A percentile compares a stretch with the other conserved stretches of the same genome.
These are phyloP conservation scores for Hofmannophila pseudospretella DNA, from an alignment of 2,888 invertebrate genomes.

Conservation along the genomic window DNA sequence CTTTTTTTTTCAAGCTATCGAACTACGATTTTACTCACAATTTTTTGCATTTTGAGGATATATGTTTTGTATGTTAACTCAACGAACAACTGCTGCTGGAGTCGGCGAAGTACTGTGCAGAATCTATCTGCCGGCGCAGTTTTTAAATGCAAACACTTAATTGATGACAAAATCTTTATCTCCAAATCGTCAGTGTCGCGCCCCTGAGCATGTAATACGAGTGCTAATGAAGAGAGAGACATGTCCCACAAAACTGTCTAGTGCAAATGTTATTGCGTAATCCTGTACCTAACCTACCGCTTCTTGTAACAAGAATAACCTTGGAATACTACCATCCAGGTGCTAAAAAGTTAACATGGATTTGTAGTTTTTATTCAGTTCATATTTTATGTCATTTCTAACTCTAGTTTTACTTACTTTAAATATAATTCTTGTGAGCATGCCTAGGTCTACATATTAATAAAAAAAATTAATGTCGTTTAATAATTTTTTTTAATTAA, in stretches of 20 bases:
- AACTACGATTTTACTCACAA: too few species aligned
- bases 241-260: conserved; percentile 38
- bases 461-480: too few species aligned
- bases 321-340: conserved; percentile 9
- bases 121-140: conserved; percentile 20
- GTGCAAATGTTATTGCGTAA: conserved; percentile 26
- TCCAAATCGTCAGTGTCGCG: conserved; percentile 35
- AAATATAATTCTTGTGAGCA: too few species aligned
- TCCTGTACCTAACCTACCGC: conserved; percentile 4
- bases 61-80: conserved; percentile 17
- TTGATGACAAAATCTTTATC: conserved; percentile 50
- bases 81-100: conserved; percentile 27
- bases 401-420: neutral
- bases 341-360: neutral
- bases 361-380: neutral
- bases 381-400: neutral
- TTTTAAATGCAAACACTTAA: conserved; percentile 49
- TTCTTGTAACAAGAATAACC: conserved; percentile 12
- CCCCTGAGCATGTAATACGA: conserved; percentile 31
- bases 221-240: conserved; percentile 60
- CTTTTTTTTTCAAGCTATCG: too few species aligned
- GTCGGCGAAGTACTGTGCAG: conserved; percentile 42
- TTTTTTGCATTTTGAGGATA: conserved; percentile 48
- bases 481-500: too few species aligned
- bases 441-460: too few species aligned